Evolutionary conservation across 2,113 vertebrate species (phyloP).

Genomic region (Jacana jacana): DNA sequence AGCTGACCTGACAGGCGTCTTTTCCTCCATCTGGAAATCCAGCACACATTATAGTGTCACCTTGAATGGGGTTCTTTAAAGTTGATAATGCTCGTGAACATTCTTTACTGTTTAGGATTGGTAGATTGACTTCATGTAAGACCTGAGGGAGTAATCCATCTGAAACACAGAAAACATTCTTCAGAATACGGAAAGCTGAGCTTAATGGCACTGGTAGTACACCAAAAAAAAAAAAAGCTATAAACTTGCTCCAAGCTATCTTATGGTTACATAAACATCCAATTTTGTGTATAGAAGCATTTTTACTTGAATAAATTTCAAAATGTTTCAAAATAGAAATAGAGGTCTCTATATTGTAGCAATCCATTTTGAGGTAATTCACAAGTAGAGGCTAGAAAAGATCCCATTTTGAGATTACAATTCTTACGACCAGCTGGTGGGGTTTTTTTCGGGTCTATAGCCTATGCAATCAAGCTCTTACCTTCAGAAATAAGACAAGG

Average conservation of each 20-base stretch:
- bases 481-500: background rate
- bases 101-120: conserved; percentile 75
- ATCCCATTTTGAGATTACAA: background rate
- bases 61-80: conserved; percentile 61
- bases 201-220: background rate
- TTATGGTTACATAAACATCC: background rate
- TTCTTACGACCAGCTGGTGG: background rate
- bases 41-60: conserved; percentile 81
- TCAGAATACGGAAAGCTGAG: background rate
- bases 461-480: background rate
- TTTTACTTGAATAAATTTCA: background rate
- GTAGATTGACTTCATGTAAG: conserved; percentile 80
- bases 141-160: conserved; percentile 76
- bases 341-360: background rate
- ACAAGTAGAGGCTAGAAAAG: background rate
- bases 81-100: conserved; percentile 77
- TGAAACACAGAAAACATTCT: conserved; percentile 32
- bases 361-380: background rate
- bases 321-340: background rate
- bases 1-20: conserved; percentile 87
- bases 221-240: background rate
- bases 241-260: background rate
- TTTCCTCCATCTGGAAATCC: conserved; percentile 83
- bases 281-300: background rate
- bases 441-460: background rate